Base-by-base conservation (phyloP, 2,797 vertebrate genomes). In the Cottoperca gobio region DNA sequence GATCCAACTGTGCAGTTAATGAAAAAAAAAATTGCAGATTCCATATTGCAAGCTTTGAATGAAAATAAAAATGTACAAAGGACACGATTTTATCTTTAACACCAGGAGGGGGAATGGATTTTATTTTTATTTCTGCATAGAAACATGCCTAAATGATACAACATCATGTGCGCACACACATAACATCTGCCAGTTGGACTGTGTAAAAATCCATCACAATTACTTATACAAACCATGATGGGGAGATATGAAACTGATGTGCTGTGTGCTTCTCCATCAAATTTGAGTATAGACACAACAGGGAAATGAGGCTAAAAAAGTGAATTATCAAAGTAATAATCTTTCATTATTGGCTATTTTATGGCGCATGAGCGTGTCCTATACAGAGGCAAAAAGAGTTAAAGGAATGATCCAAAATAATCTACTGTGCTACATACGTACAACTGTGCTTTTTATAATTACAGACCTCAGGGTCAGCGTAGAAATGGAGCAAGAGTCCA, bases 41-140 rank as follows among this genome's bases (percentile, higher is more conserved):
- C 24, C 39, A 37, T 23, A n/a, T 45, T 4, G 12, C 39, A 59
- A 69, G 57, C 64, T 78, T 55, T 49, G 64, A 70, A 62, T 70
- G 28, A 52, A 73, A 50, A 62, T 24, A 48, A 49, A 70, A 59
- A 70, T 2, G 2, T 9, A 39, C 0, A 62, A 79, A 61, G 0
- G 6, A 64, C 24, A 70, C 31, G 11, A 74, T 45, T 52, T 49
- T 24, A 73, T 79, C 42, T 74, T 85, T 31, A 82, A 77, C 78
- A 86, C 24, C 5, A 8, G 78, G 49, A 28, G 24, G 33, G 37
- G 59, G 63, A 52, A 75, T 62, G n/a, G n/a, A 52, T 85, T 90
- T 92, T 91, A 87, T 90, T 94, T 86, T 60, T 86, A 82, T 88
- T 92, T 86, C 86, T 91, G 91, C 92, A 94, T 92, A 89, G 89